phyloP scores from a whole-genome alignment of 1,140 invertebrate species.

The Pomphorhynchus laevis region DNA sequence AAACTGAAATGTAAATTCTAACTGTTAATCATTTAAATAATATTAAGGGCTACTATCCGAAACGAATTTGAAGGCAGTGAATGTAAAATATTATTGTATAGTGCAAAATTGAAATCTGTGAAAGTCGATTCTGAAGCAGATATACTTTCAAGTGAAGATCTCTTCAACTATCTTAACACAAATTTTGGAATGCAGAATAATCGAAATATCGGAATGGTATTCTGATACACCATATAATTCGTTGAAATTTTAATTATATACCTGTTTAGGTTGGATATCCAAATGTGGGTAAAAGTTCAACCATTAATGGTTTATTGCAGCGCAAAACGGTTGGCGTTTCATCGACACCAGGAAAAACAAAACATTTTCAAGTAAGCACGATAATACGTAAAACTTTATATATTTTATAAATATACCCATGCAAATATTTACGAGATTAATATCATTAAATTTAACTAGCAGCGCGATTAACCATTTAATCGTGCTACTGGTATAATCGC shows the following conservation, averaged over 20 bases:
- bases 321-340: constrained; percentile 73
- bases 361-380: constrained; percentile 34
- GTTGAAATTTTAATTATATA: background rate
- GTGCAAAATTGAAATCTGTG: too few relatives aligned
- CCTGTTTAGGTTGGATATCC: constrained; percentile 43
- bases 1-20: too few relatives aligned
- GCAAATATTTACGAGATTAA: too few relatives aligned
- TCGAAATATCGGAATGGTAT: background rate
- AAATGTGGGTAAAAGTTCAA: constrained; percentile 96
- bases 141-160: background rate
- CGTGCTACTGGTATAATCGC: too few relatives aligned
- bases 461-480: too few relatives aligned
- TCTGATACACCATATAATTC: background rate
- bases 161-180: background rate
- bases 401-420: too few relatives aligned
- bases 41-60: too few relatives aligned
- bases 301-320: constrained; percentile 58
- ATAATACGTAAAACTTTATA: background rate
- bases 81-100: too few relatives aligned
- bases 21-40: too few relatives aligned
- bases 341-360: constrained; percentile 74
- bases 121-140: too few relatives aligned
- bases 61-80: too few relatives aligned
- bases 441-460: too few relatives aligned
- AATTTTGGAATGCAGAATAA: background rate